Conservation (phyloP, 2,113 vertebrate species). For the Sisor rabdophorus region DNA sequence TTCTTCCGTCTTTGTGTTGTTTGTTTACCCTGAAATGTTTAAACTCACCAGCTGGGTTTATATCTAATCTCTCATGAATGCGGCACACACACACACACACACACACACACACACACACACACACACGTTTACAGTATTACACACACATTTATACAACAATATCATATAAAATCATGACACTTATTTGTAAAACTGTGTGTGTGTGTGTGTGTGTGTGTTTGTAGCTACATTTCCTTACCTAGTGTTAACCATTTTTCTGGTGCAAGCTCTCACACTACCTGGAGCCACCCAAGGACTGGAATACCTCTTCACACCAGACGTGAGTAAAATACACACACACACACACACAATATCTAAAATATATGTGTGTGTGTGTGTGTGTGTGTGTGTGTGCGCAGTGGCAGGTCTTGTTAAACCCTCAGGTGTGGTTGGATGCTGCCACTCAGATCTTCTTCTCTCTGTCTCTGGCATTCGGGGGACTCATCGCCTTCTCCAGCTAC, state of each 20-base stretch:
- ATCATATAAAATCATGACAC: not conserved
- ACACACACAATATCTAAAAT: not conserved
- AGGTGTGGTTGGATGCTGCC: conserved; percentile 82
- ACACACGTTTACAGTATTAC: not conserved
- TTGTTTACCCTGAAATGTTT: no score
- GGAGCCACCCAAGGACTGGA: conserved; percentile 76
- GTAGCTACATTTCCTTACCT: conserved; percentile 84
- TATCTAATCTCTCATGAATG: no score
- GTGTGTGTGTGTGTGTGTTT: conserved; percentile 65
- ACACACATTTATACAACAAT: not conserved
- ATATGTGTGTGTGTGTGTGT: conserved; percentile 9
- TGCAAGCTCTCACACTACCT: conserved; percentile 80
- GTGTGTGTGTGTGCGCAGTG: conserved; percentile 64
- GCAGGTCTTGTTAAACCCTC: conserved; percentile 72
- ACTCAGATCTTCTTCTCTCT: conserved; percentile 93
- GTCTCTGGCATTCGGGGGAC: conserved; percentile 85
- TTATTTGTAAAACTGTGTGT: not conserved
- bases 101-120: not conserved
- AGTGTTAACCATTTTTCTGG: conserved; percentile 83
- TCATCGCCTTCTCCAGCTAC: conserved; percentile 89
- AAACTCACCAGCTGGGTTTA: no score
- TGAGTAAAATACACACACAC: conserved; percentile 57
- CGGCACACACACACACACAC: not conserved
- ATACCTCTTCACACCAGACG: conserved; percentile 86
- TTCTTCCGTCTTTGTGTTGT: no score